These are phyloP conservation scores for Melipona beecheii DNA, from an alignment of 2,888 invertebrate species.

Conservation along the genomic window DNA sequence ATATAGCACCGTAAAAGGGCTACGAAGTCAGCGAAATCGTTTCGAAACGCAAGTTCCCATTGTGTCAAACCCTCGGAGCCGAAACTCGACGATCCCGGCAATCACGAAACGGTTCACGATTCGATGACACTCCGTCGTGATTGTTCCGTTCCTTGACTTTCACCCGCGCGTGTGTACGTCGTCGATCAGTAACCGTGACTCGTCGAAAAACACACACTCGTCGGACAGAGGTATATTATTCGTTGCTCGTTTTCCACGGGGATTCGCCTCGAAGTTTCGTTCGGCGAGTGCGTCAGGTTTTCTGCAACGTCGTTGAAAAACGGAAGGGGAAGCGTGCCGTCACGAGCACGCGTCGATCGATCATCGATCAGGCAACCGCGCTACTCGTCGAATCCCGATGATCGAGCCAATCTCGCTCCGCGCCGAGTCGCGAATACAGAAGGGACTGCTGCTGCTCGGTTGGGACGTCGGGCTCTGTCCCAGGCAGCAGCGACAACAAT, in stretches of 20 bases:
- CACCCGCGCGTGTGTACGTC: constrained; percentile 64
- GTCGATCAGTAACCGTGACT: constrained; percentile 76
- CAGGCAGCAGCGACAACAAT: constrained; percentile 12
- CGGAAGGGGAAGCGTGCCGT: constrained; percentile 63
- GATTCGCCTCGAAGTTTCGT: constrained; percentile 67
- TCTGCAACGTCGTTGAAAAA: constrained; percentile 57
- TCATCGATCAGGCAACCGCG: constrained; percentile 63
- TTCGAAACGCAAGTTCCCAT: constrained; percentile 34
- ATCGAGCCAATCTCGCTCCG: constrained; percentile 8
- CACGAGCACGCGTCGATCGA: constrained; percentile 64
- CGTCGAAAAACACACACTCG: constrained; percentile 54
- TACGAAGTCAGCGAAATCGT: background rate
- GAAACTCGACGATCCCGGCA: constrained; percentile 46
- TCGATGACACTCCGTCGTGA: constrained; percentile 61
- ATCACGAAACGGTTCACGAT: constrained; percentile 63
- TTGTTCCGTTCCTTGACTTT: constrained; percentile 71
- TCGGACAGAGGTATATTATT: constrained; percentile 10
- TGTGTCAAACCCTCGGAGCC: constrained; percentile 34
- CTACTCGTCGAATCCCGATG: constrained; percentile 43
- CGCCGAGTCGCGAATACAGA: constrained; percentile 31
- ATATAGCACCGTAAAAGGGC: background rate
- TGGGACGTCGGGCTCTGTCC: background rate
- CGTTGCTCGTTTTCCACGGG: constrained; percentile 39
- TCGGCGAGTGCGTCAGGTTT: constrained; percentile 36
- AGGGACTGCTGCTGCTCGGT: background rate